Percentiles rank a stretch among this genome's conserved stretches.
Evolutionary conservation across 2,888 invertebrate species (phyloP).

Genomic region (Dryadula phaetusa): DNA sequence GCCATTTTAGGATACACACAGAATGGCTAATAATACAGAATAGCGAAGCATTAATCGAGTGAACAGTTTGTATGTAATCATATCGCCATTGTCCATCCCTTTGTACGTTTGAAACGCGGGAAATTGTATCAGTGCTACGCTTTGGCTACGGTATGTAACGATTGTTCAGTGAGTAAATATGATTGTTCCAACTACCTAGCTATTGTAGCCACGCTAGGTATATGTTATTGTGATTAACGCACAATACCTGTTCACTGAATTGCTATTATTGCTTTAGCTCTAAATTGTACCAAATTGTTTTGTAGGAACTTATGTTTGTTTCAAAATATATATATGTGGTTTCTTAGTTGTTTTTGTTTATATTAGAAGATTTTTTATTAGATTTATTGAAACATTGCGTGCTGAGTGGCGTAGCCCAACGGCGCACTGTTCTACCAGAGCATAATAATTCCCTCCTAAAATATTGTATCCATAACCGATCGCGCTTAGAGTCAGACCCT

Average conservation of each 20-base stretch:
- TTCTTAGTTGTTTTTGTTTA: no score
- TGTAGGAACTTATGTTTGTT: not conserved
- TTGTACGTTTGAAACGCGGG: constrained; percentile 50
- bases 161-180: constrained; percentile 24
- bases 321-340: not conserved
- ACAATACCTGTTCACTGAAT: constrained; percentile 5
- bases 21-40: constrained; percentile 28
- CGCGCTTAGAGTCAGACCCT: no score
- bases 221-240: not conserved
- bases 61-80: constrained; percentile 36
- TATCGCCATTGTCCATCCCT: constrained; percentile 43
- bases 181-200: constrained; percentile 9
- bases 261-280: constrained; percentile 15
- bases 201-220: not conserved
- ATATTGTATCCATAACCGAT: no score
- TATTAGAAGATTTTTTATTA: no score
- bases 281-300: constrained; percentile 4
- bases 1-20: not conserved
- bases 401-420: no score
- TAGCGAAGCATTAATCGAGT: constrained; percentile 35
- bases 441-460: no score
- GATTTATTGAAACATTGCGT: no score
- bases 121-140: constrained; percentile 62
- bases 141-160: constrained; percentile 35
- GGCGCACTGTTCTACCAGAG: no score